Base-by-base conservation (phyloP, 1,140 invertebrate genomes). In the Calliphora vicina region DNA sequence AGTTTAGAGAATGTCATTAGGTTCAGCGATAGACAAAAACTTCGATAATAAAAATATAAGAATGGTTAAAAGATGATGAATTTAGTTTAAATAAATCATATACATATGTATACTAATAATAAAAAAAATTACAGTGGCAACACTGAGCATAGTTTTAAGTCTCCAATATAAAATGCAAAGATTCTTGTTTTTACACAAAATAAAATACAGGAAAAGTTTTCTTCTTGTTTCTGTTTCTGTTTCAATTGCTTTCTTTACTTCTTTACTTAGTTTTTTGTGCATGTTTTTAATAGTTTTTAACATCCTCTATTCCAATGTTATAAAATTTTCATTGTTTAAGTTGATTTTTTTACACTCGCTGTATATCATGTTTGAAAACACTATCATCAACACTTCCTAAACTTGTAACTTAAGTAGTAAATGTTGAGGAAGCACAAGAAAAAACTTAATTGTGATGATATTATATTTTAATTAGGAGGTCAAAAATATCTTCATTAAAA, bases 241-340 rank as follows among this genome's bases (percentile, higher is more conserved):
- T 35, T 35, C 35, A 35, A 35, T 35, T 35, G 35, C 35, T 35
- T 35, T 35, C 1, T 67, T 67, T 67, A n/a, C 61, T 23, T 20
- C n/a, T 61, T 23, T 67, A 9, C 9, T 2, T 0, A 67, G n/a
- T 67, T 67, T 67, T 23, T 67, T 25, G 17, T 25, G 61, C 20
- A 67, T 67, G 61, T 67, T 67, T 67, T 67, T 23, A 67, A 67
- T 67, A 67, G 61, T 67, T 67, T 67, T 20, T 67, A n/a, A 67
- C 61, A 67, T 67, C 61, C 61, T 25, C 20, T 67, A 23, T 67
- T 67, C 25, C 61, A 67, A 67, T 20, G 61, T n/a, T 67, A 67
- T 67, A 67, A 67, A 67, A 67, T 67, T 67, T 67, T 67, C 61
- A 67, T 67, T 67, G 61, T 67, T 67, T 67, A 67, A 67, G 61